Evolutionary conservation across 1,140 invertebrate genomes (phyloP), one percentile per base, ranked within the genome.

Genomic region (Scaptomyza graminum): DNA sequence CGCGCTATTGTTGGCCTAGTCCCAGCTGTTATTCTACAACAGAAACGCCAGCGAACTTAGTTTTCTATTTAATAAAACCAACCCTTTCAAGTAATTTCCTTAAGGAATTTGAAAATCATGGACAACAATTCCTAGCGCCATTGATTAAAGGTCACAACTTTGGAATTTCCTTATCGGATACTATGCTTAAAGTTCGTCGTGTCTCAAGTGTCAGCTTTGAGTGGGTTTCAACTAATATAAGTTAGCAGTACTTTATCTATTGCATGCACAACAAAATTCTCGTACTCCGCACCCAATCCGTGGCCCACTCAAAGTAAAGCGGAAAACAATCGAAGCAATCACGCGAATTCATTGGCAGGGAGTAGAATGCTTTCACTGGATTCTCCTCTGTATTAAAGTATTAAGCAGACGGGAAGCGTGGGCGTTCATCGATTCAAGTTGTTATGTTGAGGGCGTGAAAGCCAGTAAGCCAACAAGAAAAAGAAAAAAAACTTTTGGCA

Each of bases 281-380:
- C 47, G 5, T 28, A 5, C 5, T 6, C 6, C 28, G 5, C 11
- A n/a, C 52, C n/a, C 15, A 4, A 15, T 28, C 25, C 16, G 1
- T 22, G 2, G 18, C 79, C 57, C 60, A 63, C 63, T 47, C 46
- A 25, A 39, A 60, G 46, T 61, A 71, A 73, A 73, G 66, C 66
- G 82, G 18, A 85, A 87, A 88, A 87, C 83, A 87, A 87, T 87
- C 79, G 83, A 87, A 82, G 79, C 83, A 87, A 87, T 88, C 83
- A 88, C 64, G 62, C 79, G 76, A 88, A 87, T 79, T 87, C 83
- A 79, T 81, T 68, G 82, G 65, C 79, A 62, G 54, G 55, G 13
- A 44, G 22, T 44, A 76, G 44, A 67, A 76, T 65, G 75, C 72
- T 68, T 79, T 72, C 73, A 56, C 28, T 25, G 82, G 82, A 87